phyloP scores from a whole-genome alignment of 2,797 vertebrate genomes.

The Hippoglossus hippoglossus region DNA sequence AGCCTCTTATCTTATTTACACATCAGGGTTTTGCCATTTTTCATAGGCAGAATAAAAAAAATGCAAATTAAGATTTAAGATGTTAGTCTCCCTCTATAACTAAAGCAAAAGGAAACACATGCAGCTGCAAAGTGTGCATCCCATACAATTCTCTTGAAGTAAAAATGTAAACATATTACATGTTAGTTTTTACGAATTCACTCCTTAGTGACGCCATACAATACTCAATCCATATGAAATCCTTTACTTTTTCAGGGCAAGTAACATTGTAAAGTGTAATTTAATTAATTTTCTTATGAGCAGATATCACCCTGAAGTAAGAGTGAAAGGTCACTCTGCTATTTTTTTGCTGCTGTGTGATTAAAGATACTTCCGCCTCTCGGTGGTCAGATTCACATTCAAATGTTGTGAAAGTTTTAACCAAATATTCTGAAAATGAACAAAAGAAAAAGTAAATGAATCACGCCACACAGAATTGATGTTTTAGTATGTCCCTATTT shows the following conservation, averaged over 20 bases:
- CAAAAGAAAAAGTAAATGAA: too few relatives aligned
- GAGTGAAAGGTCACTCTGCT: too few relatives aligned
- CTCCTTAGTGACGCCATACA: neutral
- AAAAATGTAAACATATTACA: too few relatives aligned
- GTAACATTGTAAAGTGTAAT: too few relatives aligned
- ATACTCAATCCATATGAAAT: neutral
- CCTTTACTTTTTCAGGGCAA: neutral
- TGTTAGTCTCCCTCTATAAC: neutral
- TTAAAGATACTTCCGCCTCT: too few relatives aligned
- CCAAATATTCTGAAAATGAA: too few relatives aligned
- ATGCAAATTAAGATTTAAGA: neutral
- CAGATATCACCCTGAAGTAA: too few relatives aligned
- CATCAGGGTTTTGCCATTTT: slow-evolving; percentile 29
- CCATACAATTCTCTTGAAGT: neutral
- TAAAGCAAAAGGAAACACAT: neutral
- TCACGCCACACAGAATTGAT: neutral
- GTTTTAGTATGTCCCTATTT: neutral
- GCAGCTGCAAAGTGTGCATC: neutral
- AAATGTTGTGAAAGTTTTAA: too few relatives aligned
- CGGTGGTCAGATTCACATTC: too few relatives aligned
- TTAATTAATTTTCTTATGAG: too few relatives aligned
- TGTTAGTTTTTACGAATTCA: neutral
- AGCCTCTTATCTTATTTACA: slow-evolving; percentile 39
- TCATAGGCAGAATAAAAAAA: neutral
- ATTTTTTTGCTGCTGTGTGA: too few relatives aligned